A percentile compares a stretch with the other conserved stretches of the same genome.
Evolutionary conservation across 2,797 vertebrate species (phyloP).

Genomic region (Adrianichthys oophorus): DNA sequence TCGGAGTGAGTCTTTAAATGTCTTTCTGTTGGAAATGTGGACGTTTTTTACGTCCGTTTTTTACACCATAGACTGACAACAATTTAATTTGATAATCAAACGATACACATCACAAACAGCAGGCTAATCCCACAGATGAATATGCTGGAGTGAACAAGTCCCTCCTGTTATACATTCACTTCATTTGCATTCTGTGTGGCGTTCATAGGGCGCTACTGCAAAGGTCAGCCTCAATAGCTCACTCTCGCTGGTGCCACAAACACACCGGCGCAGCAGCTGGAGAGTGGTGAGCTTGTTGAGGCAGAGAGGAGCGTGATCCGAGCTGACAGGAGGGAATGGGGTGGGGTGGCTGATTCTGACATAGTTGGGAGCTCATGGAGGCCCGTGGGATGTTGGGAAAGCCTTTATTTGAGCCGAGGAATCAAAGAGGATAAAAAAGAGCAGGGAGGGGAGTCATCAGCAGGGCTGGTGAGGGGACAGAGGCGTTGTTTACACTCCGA

Average conservation of each 20-base stretch:
- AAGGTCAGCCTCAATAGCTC: constrained; percentile 66
- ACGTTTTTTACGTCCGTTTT: constrained; percentile 6
- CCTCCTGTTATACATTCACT: constrained; percentile 30
- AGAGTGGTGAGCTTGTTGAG: constrained; percentile 51
- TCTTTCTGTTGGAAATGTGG: not conserved
- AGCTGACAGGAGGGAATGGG: constrained; percentile 47
- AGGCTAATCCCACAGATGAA: constrained; percentile 47
- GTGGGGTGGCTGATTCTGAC: constrained; percentile 14
- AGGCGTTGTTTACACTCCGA: constrained; percentile 35
- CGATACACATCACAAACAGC: constrained; percentile 46
- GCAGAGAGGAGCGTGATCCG: constrained; percentile 50
- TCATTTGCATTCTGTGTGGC: constrained; percentile 66
- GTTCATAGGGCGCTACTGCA: constrained; percentile 40
- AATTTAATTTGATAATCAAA: constrained; percentile 60
- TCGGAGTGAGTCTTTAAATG: too few species aligned
- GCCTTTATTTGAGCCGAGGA: constrained; percentile 57
- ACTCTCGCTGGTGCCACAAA: constrained; percentile 52
- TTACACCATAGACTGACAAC: constrained; percentile 33
- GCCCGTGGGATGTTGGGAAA: constrained; percentile 49
- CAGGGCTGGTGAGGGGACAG: constrained; percentile 12
- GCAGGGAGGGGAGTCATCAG: constrained; percentile 42
- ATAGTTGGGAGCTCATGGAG: constrained; percentile 45
- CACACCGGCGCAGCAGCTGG: constrained; percentile 46
- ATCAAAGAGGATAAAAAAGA: constrained; percentile 50
- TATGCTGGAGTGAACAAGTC: constrained; percentile 31